Base-by-base conservation (phyloP, 2,888 invertebrate species). In the Harpalus rufipes region DNA sequence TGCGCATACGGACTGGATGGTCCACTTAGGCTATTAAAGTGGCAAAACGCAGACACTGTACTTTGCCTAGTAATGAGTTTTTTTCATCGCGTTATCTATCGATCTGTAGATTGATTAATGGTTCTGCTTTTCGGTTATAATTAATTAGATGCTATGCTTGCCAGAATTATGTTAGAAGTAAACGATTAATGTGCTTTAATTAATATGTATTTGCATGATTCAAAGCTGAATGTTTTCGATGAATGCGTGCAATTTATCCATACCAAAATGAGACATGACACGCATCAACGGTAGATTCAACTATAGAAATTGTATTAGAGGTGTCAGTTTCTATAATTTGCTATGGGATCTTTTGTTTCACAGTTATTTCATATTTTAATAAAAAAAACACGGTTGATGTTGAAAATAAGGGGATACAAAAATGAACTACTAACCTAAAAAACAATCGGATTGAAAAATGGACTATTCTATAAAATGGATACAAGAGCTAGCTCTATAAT, bases 111-210 rank as follows among this genome's bases (percentile, higher is more conserved):
- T 58, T 82, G 82, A 82, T 72, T 68, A 82, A 82, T 72, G 58
- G 56, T 25, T 56, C 18, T 58, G 39, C 56, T 82, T 56, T 72
- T 68, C 56, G 72, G 51, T 58, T 51, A 39, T 68, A 82, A 82
- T 72, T 72, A 82, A 82, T 82, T 82, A 82, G 68, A 82, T 82
- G 56, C 82, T 82, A 82, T 82, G 82, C 82, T 82, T 72, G 68
- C 68, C 68, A 72, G 72, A 82, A 82, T 82, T 82, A 82, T 82
- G 82, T 65, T 82, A 82, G 39, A 51, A 72, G 82, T 14, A 58
- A 72, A 72, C 82, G 72, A 82, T 82, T 82, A 82, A 82, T 82
- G 82, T 56, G 56, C 72, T 72, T 56, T 82, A 82, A 82, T 82
- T 68, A 82, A 82, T 72, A 72, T n/a, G 72, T 82, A 82, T 72